Base-by-base conservation (phyloP, 2,113 vertebrate genomes). In the Pica pica region DNA sequence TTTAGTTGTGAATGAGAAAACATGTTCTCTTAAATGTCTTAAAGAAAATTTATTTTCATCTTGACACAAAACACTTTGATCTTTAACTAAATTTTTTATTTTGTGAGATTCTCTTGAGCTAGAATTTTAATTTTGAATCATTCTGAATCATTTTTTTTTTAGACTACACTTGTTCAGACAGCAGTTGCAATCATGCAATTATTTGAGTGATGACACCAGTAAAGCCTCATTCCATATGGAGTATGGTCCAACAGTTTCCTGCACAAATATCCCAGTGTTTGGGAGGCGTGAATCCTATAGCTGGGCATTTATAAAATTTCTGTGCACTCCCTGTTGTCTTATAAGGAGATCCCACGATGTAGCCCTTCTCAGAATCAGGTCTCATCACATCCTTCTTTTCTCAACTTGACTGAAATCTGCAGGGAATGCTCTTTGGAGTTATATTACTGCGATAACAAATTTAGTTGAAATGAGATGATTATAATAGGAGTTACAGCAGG, bases 241-340 rank as follows among this genome's bases (percentile, higher is more conserved):
- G 13, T 27, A 53, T 46, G 46, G 50, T 31, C 41, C 42, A 67
- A 24, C 20, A 16, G 6, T 61, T 87, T 87, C 27, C 56, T 0
- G 0, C 5, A 33, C 18, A 49, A 49, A 30, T 52, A 11, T 10
- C 55, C 31, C 0, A 0, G 18, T 77, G 27, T 33, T 42, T 61
- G 49, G 57, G n/a, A 55, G 79, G 13, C 1, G 11, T 2, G 3
- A 74, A 60, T 70, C 44, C 33, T 44, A 18, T 4, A 39, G 23
- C n/a, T 90, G 77, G 42, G 13, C 18, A 50, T 74, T 81, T 31
- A 27, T 30, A 55, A 88, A 64, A 11, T 41, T 33, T 64, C 59
- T 83, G 27, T 73, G 46, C 17, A 21, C 83, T 76, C 53, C 11
- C 27, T 80, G n/a, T 12, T 81, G 10, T 70, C 23, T 74, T 27